Conservation (phyloP, 2,113 vertebrate species). For the Hiodon alosoides region DNA sequence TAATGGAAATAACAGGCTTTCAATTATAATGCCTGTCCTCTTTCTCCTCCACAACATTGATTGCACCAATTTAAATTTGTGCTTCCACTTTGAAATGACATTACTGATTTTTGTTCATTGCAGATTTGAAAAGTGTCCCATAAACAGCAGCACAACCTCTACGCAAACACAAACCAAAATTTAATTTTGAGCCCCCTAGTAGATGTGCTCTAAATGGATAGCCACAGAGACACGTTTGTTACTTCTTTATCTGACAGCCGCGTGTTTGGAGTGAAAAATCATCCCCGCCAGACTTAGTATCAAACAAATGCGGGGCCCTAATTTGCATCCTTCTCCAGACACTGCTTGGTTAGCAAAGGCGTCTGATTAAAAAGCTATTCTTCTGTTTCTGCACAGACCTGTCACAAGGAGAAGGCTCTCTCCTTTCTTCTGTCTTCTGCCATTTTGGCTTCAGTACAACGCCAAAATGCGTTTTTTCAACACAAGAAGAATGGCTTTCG, state of each 20-base stretch:
- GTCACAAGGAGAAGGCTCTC: background rate
- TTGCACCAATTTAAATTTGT: conserved; percentile 7
- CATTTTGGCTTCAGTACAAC: too few relatives aligned
- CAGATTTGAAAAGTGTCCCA: background rate
- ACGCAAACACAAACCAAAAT: conserved; percentile 13
- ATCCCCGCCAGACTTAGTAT: background rate
- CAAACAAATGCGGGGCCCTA: background rate
- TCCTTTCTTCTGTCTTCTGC: too few relatives aligned
- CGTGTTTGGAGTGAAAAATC: background rate
- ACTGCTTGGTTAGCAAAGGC: conserved; percentile 2
- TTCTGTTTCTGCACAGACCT: conserved; percentile 1
- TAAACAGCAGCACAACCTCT: background rate
- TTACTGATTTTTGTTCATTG: conserved; percentile 10
- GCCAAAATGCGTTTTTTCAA: background rate
- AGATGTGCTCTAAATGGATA: conserved; percentile 1
- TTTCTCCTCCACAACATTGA: background rate
- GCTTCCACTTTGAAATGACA: background rate
- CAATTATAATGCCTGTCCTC: background rate
- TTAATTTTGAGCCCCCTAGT: background rate
- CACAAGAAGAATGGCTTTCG: too few relatives aligned
- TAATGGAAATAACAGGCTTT: background rate
- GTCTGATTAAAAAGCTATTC: conserved; percentile 18
- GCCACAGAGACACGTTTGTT: background rate
- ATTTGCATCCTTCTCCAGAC: conserved; percentile 1
- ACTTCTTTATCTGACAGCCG: background rate